A percentile compares a stretch with the other conserved stretches of the same genome.
phyloP scores from a whole-genome alignment of 2,113 vertebrate species.

The Haemorhous mexicanus region DNA sequence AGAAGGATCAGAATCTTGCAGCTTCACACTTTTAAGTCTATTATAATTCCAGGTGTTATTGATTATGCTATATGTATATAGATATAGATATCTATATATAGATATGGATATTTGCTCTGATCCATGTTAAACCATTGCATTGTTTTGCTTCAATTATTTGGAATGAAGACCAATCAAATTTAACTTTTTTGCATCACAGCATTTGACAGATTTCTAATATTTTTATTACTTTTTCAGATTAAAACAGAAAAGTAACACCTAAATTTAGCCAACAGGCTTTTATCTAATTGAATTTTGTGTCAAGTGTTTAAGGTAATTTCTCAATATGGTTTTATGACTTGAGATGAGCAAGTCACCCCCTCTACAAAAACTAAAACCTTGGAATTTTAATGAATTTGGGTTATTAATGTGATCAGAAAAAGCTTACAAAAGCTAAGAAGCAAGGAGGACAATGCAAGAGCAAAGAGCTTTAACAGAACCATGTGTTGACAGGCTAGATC shows the following conservation, averaged over 20 bases:
- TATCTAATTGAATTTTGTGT: background rate
- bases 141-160: background rate
- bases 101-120: background rate
- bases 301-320: background rate
- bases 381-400: background rate
- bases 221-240: background rate
- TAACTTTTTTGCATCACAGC: background rate
- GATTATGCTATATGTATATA: background rate
- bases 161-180: background rate
- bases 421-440: background rate
- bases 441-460: background rate
- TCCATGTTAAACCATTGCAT: background rate
- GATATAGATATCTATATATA: no score
- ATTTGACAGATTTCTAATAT: background rate
- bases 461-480: background rate
- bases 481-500: background rate
- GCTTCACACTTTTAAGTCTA: background rate
- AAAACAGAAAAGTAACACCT: background rate
- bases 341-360: background rate
- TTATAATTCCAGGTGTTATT: background rate
- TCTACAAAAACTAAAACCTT: background rate
- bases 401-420: background rate
- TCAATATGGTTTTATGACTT: background rate
- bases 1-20: background rate
- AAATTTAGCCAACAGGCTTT: background rate